Base-by-base conservation (phyloP, 2,888 invertebrate genomes). In the Candidula unifasciata region DNA sequence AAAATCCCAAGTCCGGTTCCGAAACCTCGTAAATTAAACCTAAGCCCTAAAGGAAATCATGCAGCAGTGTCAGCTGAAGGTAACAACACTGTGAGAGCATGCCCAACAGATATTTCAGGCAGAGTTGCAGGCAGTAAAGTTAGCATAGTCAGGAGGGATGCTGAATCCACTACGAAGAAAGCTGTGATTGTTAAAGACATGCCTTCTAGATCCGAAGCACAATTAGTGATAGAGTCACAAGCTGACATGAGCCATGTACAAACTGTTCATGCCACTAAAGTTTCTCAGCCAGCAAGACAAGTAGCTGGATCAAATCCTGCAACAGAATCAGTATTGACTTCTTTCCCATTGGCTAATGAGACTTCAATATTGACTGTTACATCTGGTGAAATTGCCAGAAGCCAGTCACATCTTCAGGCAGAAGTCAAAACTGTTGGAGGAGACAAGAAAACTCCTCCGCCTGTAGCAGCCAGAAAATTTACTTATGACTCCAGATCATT, bases 31-130 rank as follows among this genome's bases (percentile, higher is more conserved):
- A 85, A 87, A 81, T 82, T 83, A 80, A 57, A 86, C 84, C 33
- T 84, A 57, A n/a, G 37, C 74, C 13, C 80, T 54, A 33, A 78
- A 16, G 57, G 35, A 30, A 87, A 86, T 16, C 89, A 89, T 78
- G 82, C 87, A 0, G 87, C 89, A 1, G 89, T 89, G 2, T 89
- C 89, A 10, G 86, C 87, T 52, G 86, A 88, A 10, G 89, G 89
- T 68, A 86, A 89, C 83, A 89, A 89, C 69, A 86, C 87, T 1
- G 85, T 86, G 35, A 68, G 89, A 33, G 88, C 88, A 27, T 76
- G 85, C 35, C 87, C 80, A 54, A 82, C 84, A 69, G 81, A 83
- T 16, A 68, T 16, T 24, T 54, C 68, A 2, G n/a, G 52, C 27
- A 82, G 57, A 77, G n/a, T 35, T 33, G 44, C 27, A 3, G 24